phyloP scores from a whole-genome alignment of 2,797 vertebrate species.

The Mormyrops boulengeri region DNA sequence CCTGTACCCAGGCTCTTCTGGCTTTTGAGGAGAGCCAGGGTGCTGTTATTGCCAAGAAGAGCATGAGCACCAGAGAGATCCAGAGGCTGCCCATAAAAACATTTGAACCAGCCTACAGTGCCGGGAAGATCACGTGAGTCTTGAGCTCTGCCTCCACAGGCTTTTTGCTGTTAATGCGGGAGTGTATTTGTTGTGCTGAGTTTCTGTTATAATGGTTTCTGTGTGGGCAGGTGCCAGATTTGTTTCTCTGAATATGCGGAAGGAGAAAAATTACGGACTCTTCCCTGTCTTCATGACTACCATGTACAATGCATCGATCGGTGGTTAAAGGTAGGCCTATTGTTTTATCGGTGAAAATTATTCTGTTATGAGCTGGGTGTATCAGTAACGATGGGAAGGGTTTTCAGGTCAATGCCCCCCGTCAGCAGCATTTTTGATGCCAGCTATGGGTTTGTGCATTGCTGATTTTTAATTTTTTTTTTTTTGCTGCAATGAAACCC shows the following conservation, averaged over 20 bases:
- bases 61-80: constrained; percentile 52
- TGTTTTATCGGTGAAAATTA: neutral
- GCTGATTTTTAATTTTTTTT: neutral
- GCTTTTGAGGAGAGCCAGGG: constrained; percentile 66
- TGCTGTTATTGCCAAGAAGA: constrained; percentile 49
- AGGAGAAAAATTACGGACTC: constrained; percentile 60
- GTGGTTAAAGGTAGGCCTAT: constrained; percentile 63
- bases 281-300: constrained; percentile 73
- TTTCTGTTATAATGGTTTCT: neutral
- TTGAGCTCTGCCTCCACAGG: too few relatives aligned
- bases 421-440: neutral
- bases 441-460: neutral
- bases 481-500: neutral
- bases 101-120: constrained; percentile 39
- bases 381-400: neutral
- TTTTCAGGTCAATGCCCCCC: too few relatives aligned
- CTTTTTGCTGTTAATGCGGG: neutral
- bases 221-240: constrained; percentile 61
- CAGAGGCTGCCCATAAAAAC: constrained; percentile 61
- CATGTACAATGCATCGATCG: constrained; percentile 65
- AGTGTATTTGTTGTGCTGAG: neutral
- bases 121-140: constrained; percentile 60
- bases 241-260: constrained; percentile 62
- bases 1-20: constrained; percentile 55
- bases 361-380: neutral